Evolutionary conservation across 2,888 invertebrate species (phyloP).

Genomic region (Pemphredon lugubris): DNA sequence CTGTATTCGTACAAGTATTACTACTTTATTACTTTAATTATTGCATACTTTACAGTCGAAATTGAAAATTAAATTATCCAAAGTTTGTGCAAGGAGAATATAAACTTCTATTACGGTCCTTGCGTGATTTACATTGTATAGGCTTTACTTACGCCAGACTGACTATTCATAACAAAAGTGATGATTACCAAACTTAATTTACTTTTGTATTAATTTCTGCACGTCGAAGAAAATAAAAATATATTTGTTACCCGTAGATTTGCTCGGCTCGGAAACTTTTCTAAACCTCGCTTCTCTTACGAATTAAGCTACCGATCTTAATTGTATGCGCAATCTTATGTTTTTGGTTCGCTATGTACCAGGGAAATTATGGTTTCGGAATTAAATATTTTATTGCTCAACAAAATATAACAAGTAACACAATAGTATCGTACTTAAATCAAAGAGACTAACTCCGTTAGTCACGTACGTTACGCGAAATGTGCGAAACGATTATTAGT

Average conservation of each 20-base stretch:
- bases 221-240: slow-evolving; percentile 40
- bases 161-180: slow-evolving; percentile 38
- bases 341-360: not conserved
- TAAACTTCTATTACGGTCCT: slow-evolving; percentile 25
- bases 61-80: slow-evolving; percentile 38
- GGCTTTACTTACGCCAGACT: slow-evolving; percentile 44
- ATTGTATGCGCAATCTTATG: not conserved
- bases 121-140: slow-evolving; percentile 24
- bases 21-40: slow-evolving; percentile 58
- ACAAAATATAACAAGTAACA: slow-evolving; percentile 76
- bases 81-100: slow-evolving; percentile 18
- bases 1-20: slow-evolving; percentile 48
- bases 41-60: slow-evolving; percentile 22
- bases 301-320: not conserved
- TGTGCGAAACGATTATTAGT: slow-evolving; percentile 36
- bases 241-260: slow-evolving; percentile 50
- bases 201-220: slow-evolving; percentile 52
- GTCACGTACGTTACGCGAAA: slow-evolving; percentile 35
- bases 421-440: slow-evolving; percentile 53
- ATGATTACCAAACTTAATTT: slow-evolving; percentile 54
- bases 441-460: slow-evolving; percentile 54
- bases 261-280: not conserved
- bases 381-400: slow-evolving; percentile 77
- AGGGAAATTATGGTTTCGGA: slow-evolving; percentile 15
- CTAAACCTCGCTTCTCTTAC: not conserved